A percentile compares a stretch with the other conserved stretches of the same genome.
Conservation (phyloP, 2,113 vertebrate species). For the Gobiocypris rarus region DNA sequence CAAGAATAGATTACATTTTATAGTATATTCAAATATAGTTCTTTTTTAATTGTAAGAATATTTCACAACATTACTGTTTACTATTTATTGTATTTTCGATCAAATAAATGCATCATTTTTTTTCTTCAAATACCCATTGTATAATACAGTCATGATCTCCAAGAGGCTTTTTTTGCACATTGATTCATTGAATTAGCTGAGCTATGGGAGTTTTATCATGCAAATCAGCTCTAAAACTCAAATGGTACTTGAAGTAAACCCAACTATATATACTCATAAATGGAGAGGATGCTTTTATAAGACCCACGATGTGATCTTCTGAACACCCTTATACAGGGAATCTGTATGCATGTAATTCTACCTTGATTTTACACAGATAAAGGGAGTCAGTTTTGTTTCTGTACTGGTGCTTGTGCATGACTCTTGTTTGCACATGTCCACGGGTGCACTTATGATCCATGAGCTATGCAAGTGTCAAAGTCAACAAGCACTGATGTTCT, state of each 20-base stretch:
- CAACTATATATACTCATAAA: not conserved
- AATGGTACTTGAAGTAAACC: not conserved
- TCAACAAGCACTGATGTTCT: not conserved
- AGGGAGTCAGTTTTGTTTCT: not conserved
- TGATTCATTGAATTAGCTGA: not conserved
- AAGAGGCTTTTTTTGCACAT: not conserved
- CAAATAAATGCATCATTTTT: no score
- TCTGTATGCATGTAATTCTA: no score
- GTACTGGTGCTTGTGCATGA: not conserved
- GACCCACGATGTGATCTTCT: not conserved
- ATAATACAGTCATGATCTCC: not conserved
- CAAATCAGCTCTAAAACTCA: not conserved
- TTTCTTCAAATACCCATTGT: not conserved
- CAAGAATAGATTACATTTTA: no score
- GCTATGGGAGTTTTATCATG: not conserved
- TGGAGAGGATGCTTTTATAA: not conserved
- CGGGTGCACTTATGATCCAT: not conserved
- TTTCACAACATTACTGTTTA: no score
- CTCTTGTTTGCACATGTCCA: conserved; percentile 4
- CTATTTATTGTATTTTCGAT: no score
- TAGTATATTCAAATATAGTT: no score
- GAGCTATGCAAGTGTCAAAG: not conserved
- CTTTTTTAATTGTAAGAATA: no score
- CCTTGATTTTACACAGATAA: no score
- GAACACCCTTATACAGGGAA: not conserved